Evolutionary conservation across 2,888 invertebrate species (phyloP), one percentile per base, ranked within the genome.

Genomic region (Caenorhabditis uteleia): DNA sequence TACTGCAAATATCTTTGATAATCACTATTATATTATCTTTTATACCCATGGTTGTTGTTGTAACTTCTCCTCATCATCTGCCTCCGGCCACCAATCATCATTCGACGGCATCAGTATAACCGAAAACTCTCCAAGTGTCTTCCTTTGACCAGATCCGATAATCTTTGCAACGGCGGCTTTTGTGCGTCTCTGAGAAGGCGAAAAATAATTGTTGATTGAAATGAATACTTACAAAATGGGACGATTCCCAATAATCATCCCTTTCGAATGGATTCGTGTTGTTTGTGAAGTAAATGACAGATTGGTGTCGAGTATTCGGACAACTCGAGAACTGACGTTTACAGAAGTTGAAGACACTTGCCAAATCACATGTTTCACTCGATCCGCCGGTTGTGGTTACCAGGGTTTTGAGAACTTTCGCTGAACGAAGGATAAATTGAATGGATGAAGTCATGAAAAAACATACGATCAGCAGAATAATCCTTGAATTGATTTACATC

Each of bases 71-170:
- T 58, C 64, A 4, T 64, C 38, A 21, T 50, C 44, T 1, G 21
- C 39, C 21, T 47, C 40, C 21, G 57, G 53, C 26, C 46, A 39
- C 20, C 45, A 46, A 20, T 40, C 40, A 12, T 61, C 67, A 20
- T 57, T 53, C n/a, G n/a, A n/a, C 5, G 60, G 57, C 3, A 67
- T 26, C 18, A 67, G 7, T 14, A 67, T 57, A 6, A 67, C 61
- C 18, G 61, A 57, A 31, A 67, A 67, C 29, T 62, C 61, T 34
- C 67, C 61, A 8, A 67, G 45, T 3, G 66, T 66, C 36, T 66
- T 66, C 3, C 60, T 40, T 25, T 56, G 43, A 16, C 60, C 57
- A 1, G 14, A 20, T 20, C 56, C 60, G 29, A 66, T 53, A n/a
- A 60, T 60, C 23, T 60, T 66, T 4, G 40, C 46, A 12, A 66